Evolutionary conservation across 2,113 vertebrate genomes (phyloP).

Genomic region (Varanus salvator): DNA sequence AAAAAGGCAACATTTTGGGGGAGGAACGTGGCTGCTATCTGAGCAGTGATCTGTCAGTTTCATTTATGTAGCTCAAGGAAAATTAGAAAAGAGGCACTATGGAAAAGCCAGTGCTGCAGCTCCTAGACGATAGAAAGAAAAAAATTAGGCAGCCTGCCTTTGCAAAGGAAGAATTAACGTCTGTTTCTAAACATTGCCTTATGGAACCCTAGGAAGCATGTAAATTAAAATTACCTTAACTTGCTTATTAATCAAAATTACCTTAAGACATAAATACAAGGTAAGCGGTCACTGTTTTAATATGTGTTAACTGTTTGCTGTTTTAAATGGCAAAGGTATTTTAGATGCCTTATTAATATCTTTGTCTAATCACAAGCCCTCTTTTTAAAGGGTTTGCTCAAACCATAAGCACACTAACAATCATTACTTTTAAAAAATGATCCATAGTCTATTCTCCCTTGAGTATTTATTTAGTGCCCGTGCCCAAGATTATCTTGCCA

Average conservation of each 20-base stretch:
- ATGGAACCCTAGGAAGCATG: conserved; percentile 14
- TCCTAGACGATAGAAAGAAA: conserved; percentile 48
- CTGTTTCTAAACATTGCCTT: conserved; percentile 42
- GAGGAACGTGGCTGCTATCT: conserved; percentile 85
- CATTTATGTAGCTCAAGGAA: conserved; percentile 85
- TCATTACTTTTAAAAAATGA: background rate
- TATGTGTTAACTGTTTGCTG: background rate
- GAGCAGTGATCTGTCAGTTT: conserved; percentile 94
- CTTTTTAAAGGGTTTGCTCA: conserved; percentile 13
- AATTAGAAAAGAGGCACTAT: conserved; percentile 72
- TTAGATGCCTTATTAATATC: conserved; percentile 29
- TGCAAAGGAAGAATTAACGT: conserved; percentile 58
- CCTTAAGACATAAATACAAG: background rate
- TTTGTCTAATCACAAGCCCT: conserved; percentile 21
- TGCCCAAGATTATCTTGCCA: background rate
- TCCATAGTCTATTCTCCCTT: background rate
- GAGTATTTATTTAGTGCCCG: background rate
- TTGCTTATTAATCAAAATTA: background rate
- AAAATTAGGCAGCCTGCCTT: conserved; percentile 28
- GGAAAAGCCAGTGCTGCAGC: conserved; percentile 59
- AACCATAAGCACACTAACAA: background rate
- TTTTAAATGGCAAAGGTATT: conserved; percentile 17
- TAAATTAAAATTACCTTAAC: background rate
- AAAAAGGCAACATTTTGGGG: conserved; percentile 89
- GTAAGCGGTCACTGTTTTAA: background rate